These are phyloP conservation scores for Chelonus insularis DNA, from an alignment of 1,140 invertebrate genomes.

Conservation along the genomic window DNA sequence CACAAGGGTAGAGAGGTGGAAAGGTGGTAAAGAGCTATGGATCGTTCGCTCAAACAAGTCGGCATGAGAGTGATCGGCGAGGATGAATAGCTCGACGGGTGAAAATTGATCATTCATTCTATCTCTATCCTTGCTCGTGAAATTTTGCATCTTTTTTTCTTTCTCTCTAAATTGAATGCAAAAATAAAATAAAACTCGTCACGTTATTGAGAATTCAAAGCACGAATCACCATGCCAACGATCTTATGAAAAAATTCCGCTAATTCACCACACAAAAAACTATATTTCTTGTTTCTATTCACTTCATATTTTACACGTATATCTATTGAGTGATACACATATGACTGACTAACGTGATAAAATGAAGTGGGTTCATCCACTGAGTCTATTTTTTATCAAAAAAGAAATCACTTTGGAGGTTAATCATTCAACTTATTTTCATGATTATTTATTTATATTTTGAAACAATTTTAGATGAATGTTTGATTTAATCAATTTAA, in stretches of 20 bases:
- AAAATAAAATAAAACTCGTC: not conserved
- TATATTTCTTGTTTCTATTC: too few species aligned
- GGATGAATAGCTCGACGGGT: constrained; percentile 31
- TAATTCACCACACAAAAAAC: too few species aligned
- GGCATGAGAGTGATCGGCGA: constrained; percentile 25
- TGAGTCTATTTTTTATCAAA: too few species aligned
- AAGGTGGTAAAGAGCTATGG: not conserved
- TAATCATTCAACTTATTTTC: too few species aligned
- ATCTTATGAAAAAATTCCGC: not conserved
- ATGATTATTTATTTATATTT: too few species aligned
- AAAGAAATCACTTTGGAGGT: too few species aligned
- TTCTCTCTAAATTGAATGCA: not conserved
- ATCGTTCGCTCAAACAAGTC: constrained; percentile 28
- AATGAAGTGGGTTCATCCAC: too few species aligned
- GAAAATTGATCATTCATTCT: constrained; percentile 31
- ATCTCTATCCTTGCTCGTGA: not conserved
- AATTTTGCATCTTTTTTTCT: not conserved
- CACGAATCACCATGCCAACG: constrained; percentile 10
- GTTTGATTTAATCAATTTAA: too few species aligned
- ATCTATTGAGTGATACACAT: too few species aligned
- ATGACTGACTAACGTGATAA: too few species aligned
- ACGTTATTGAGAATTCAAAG: constrained; percentile 15
- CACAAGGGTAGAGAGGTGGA: not conserved
- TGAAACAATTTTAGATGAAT: too few species aligned
- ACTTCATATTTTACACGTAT: not conserved